Evolutionary conservation across 2,888 invertebrate species (phyloP).

Genomic region (Diarsia rubi): DNA sequence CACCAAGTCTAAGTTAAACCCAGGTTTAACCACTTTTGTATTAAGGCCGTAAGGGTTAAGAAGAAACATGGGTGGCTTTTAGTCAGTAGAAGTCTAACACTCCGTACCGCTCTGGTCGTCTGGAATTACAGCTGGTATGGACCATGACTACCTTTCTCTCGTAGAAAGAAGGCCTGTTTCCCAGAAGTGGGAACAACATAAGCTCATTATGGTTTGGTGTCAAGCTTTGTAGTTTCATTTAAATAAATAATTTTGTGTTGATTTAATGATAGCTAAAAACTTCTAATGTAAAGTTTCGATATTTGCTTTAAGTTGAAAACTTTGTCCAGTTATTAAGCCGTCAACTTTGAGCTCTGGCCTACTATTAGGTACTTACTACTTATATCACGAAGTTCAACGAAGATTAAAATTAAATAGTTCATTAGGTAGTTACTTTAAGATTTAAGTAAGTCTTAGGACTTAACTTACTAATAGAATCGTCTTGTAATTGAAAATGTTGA

Average conservation of each 20-base stretch:
- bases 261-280: neutral
- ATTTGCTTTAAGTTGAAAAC: neutral
- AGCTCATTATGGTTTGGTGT: neutral
- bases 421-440: neutral
- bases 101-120: no score
- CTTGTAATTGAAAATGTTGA: neutral
- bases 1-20: no score
- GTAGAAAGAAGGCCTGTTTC: neutral
- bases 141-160: neutral
- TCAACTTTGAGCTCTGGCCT: constrained; percentile 7
- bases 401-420: neutral
- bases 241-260: neutral
- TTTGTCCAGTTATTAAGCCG: constrained; percentile 4
- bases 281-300: neutral
- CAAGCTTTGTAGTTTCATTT: neutral
- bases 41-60: no score
- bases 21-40: no score
- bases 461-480: neutral
- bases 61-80: no score
- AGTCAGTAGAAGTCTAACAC: no score
- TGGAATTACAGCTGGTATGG: no score
- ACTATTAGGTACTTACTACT: no score
- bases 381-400: constrained; percentile 1
- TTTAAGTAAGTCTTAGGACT: constrained; percentile 1
- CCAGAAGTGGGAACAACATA: neutral